phyloP scores from a whole-genome alignment of 1,140 invertebrate genomes.

The Triops cancriformis region DNA sequence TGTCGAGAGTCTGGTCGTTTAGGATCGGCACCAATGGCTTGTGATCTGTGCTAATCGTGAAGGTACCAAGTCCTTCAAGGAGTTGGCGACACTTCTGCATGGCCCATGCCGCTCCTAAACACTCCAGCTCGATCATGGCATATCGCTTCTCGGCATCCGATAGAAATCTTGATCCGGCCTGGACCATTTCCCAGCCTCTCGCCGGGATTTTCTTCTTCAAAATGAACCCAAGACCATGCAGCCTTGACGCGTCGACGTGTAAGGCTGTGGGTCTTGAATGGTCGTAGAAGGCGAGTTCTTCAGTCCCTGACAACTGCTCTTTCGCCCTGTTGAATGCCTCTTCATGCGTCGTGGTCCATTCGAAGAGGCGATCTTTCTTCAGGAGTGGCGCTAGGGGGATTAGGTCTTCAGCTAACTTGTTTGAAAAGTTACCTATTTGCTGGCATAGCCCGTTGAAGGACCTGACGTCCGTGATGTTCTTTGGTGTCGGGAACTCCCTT shows the following conservation, averaged over 20 bases:
- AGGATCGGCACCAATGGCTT: slow-evolving; percentile 28
- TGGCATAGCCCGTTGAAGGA: slow-evolving; percentile 25
- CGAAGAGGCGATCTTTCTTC: no score
- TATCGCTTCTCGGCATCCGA: slow-evolving; percentile 10
- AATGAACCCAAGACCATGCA: neutral
- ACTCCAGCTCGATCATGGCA: slow-evolving; percentile 20
- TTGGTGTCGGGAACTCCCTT: slow-evolving; percentile 25
- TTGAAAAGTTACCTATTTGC: slow-evolving; percentile 23
- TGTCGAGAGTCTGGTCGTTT: neutral
- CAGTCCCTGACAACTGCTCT: neutral
- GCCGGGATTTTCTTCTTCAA: neutral
- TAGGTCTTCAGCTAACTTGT: slow-evolving; percentile 1
- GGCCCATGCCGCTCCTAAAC: neutral
- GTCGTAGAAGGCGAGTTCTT: neutral
- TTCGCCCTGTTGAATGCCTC: no score
- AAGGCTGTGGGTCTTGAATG: neutral
- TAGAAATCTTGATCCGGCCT: neutral
- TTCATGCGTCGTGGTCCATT: no score
- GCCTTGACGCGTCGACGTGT: neutral
- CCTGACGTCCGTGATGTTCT: slow-evolving; percentile 22
- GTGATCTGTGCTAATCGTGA: slow-evolving; percentile 24
- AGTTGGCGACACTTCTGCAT: slow-evolving; percentile 25
- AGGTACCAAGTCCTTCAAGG: slow-evolving; percentile 21
- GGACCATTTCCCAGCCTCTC: neutral
- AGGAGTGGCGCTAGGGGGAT: no score